These are phyloP conservation scores for Propsilocerus akamusi DNA, from an alignment of 1,140 invertebrate species.

Conservation along the genomic window DNA sequence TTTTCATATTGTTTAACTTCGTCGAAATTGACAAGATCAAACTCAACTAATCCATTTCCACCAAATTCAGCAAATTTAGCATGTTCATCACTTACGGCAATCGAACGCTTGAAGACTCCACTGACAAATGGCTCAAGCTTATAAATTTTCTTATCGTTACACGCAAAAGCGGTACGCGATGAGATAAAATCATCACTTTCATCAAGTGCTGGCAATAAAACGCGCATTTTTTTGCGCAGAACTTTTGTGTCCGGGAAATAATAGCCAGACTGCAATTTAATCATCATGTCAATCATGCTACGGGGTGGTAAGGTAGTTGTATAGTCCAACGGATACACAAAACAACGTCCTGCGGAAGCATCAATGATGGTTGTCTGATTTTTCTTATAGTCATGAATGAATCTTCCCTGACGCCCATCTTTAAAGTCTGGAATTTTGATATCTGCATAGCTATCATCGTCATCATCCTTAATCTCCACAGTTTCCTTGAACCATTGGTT, in stretches of 20 bases:
- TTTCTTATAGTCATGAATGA: constrained; percentile 76
- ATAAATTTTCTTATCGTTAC: constrained; percentile 50
- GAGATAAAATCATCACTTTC: constrained; percentile 41
- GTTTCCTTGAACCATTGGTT: constrained; percentile 49
- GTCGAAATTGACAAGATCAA: constrained; percentile 48
- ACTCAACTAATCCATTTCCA: constrained; percentile 48
- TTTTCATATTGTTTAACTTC: constrained; percentile 21
- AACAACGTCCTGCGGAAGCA: constrained; percentile 52
- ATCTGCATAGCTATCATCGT: constrained; percentile 45
- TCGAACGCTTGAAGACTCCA: constrained; percentile 48
- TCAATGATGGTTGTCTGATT: constrained; percentile 70
- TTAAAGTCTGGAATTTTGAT: constrained; percentile 64
- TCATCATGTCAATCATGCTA: constrained; percentile 55
- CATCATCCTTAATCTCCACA: constrained; percentile 50
- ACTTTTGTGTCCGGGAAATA: constrained; percentile 66
- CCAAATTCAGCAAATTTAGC: constrained; percentile 55
- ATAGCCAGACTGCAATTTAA: constrained; percentile 62
- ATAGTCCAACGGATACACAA: constrained; percentile 73
- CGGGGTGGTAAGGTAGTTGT: constrained; percentile 54
- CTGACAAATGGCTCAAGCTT: constrained; percentile 42
- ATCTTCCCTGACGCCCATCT: constrained; percentile 54
- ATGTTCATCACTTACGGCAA: constrained; percentile 24
- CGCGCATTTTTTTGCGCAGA: constrained; percentile 56
- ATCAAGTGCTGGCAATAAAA: constrained; percentile 48
- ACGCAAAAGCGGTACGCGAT: constrained; percentile 48